phyloP scores from a whole-genome alignment of 2,113 vertebrate species.

The Ciconia stormi region DNA sequence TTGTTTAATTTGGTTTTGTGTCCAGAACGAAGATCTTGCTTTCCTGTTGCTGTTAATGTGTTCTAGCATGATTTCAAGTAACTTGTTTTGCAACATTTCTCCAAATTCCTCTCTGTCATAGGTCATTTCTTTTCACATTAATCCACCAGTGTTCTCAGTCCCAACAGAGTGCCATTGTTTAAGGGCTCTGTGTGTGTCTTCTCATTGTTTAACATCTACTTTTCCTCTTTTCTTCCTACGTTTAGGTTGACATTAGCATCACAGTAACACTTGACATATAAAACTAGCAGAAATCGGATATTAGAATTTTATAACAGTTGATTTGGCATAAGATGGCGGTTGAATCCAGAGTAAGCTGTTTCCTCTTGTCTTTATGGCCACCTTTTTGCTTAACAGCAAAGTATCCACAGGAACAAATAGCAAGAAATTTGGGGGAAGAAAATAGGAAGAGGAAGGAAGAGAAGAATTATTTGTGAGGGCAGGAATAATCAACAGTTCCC shows the following conservation, averaged over 20 bases:
- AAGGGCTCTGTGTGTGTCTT: neutral
- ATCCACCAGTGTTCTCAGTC: neutral
- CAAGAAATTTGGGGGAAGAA: neutral
- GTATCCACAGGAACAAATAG: neutral
- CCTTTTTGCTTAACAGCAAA: neutral
- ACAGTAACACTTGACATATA: neutral
- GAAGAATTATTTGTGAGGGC: neutral
- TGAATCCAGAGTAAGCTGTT: neutral
- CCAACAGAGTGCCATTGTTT: neutral
- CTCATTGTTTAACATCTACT: neutral
- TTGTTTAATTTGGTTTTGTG: neutral
- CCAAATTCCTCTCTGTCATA: neutral
- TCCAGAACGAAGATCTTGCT: neutral
- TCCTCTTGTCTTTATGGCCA: neutral
- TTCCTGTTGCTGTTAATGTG: neutral
- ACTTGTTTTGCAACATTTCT: neutral
- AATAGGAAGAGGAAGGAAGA: neutral
- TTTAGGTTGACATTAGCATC: neutral
- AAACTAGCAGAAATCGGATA: neutral
- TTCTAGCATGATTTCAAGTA: neutral
- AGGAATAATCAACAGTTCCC: neutral
- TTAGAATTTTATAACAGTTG: rapidly evolving
- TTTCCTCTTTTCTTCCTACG: neutral
- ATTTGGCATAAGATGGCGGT: neutral
- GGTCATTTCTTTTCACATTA: neutral